Conservation (phyloP, 2,888 invertebrate genomes). For the Graphium colonna region DNA sequence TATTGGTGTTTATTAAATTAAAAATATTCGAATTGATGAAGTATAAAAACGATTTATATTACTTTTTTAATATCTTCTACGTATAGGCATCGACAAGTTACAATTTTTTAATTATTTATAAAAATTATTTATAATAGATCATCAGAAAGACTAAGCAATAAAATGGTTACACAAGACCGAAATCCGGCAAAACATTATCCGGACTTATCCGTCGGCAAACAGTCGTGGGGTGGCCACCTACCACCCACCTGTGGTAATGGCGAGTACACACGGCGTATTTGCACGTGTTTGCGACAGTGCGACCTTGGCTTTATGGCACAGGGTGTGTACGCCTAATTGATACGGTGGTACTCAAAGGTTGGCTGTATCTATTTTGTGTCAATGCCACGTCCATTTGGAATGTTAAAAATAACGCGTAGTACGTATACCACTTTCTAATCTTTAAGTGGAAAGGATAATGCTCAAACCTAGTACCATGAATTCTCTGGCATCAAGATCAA, state of each 20-base stretch:
- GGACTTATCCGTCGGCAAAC: constrained; percentile 10
- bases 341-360: background rate
- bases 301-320: constrained; percentile 21
- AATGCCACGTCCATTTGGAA: background rate
- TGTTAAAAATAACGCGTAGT: no score
- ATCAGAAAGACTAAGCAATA: background rate
- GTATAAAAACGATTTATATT: no score
- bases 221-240: constrained; percentile 5
- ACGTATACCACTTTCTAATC: no score
- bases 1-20: no score
- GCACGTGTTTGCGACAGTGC: constrained; percentile 24
- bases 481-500: no score
- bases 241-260: constrained; percentile 27
- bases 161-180: background rate
- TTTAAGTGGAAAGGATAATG: no score
- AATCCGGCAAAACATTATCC: background rate
- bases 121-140: no score
- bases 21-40: no score
- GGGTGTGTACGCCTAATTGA: background rate
- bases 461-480: no score
- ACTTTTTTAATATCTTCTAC: no score
- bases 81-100: no score
- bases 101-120: no score
- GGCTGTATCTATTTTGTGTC: background rate
- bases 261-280: constrained; percentile 31